Evolutionary conservation across 2,888 invertebrate species (phyloP).

Genomic region (Cryptus armator): DNA sequence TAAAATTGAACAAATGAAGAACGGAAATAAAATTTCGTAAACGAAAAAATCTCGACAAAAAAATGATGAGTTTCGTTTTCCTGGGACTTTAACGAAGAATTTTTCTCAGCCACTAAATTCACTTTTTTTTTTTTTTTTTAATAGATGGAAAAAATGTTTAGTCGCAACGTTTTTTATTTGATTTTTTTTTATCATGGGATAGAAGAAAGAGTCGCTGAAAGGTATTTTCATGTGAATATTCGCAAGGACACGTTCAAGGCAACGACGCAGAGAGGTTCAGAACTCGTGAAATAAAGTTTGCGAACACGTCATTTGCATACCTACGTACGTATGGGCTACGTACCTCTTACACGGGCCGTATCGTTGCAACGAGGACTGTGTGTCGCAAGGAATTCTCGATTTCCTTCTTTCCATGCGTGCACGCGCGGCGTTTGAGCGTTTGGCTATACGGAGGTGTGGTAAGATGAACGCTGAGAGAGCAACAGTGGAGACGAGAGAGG

Average conservation of each 20-base stretch:
- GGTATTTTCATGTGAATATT: conserved; percentile 25
- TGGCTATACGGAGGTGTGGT: conserved; percentile 2
- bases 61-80: no score
- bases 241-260: conserved; percentile 57
- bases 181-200: neutral
- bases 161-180: no score
- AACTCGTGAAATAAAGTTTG: conserved; percentile 43
- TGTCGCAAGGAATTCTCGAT: conserved; percentile 45
- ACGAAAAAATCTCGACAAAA: no score
- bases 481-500: neutral
- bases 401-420: conserved; percentile 30
- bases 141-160: no score
- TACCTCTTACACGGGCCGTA: conserved; percentile 9
- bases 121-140: no score
- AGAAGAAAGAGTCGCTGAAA: conserved; percentile 5
- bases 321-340: conserved; percentile 2
- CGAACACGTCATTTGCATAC: conserved; percentile 54
- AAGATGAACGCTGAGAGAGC: conserved; percentile 16
- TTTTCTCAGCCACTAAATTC: no score
- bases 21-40: no score
- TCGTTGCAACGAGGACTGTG: conserved; percentile 37
- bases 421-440: conserved; percentile 1
- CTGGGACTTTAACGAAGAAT: no score
- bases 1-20: no score
- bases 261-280: conserved; percentile 1